These are phyloP conservation scores for Chaetogeoica ovagalla DNA, from an alignment of 2,888 invertebrate species.

Conservation along the genomic window DNA sequence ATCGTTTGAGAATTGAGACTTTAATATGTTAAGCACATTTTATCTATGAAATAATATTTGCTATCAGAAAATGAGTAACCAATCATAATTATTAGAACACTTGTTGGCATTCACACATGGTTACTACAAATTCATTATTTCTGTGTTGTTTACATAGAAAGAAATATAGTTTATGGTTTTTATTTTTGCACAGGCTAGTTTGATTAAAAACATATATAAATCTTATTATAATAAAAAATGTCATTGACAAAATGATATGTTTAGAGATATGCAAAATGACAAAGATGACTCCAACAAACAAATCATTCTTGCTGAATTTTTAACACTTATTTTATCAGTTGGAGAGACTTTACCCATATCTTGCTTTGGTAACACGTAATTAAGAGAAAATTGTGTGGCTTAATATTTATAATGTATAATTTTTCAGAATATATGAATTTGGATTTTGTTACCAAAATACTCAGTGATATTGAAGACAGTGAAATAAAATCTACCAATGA, in stretches of 20 bases:
- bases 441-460: conserved; percentile 77
- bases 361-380: conserved; percentile 72
- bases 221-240: no score
- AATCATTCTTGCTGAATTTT: conserved; percentile 78
- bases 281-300: conserved; percentile 77
- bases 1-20: neutral
- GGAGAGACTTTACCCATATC: conserved; percentile 87
- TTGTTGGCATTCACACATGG: neutral
- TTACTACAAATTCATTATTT: neutral
- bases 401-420: conserved; percentile 18
- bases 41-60: conserved; percentile 6
- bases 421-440: conserved; percentile 79
- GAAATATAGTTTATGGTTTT: neutral
- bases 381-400: neutral
- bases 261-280: conserved; percentile 77
- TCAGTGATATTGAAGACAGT: conserved; percentile 76
- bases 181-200: no score
- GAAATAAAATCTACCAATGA: conserved; percentile 79
- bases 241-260: conserved; percentile 55
- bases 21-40: neutral
- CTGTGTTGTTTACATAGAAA: conserved; percentile 29
- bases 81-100: neutral
- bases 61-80: neutral
- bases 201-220: no score
- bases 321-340: conserved; percentile 88